These are phyloP conservation scores for Eidolon dupreanum DNA, from an alignment of 2,797 vertebrate genomes.

Conservation along the genomic window DNA sequence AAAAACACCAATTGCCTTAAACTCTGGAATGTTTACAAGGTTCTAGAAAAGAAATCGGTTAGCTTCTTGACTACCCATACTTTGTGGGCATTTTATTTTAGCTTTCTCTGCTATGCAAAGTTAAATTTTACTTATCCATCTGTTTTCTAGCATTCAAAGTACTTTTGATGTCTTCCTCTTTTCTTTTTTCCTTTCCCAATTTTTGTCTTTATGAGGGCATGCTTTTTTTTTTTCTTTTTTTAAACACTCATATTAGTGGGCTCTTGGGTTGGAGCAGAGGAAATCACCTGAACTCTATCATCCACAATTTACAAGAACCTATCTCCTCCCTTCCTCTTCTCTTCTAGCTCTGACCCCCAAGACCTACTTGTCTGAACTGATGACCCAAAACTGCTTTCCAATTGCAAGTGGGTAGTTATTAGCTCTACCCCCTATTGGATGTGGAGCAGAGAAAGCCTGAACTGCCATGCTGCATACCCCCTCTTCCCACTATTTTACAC, in stretches of 20 bases:
- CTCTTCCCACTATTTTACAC: neutral
- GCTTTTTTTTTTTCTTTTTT: neutral
- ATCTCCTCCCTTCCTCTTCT: neutral
- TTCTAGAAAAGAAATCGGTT: conserved; percentile 25
- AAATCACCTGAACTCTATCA: neutral
- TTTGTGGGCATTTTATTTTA: conserved; percentile 54
- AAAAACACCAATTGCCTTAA: neutral
- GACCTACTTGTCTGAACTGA: neutral
- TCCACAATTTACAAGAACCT: neutral
- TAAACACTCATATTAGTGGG: neutral
- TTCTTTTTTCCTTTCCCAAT: neutral
- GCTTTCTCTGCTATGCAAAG: conserved; percentile 33
- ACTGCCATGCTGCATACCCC: rapidly evolving
- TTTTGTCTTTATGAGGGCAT: neutral
- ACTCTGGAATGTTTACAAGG: neutral
- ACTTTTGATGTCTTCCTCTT: neutral
- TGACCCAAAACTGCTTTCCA: neutral
- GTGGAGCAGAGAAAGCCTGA: neutral
- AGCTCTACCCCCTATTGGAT: neutral
- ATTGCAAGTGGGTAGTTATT: neutral
- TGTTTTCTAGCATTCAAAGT: conserved; percentile 49
- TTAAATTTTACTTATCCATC: conserved; percentile 63
- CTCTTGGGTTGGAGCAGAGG: neutral
- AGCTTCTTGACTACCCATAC: conserved; percentile 34
- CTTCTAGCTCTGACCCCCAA: neutral